These are phyloP conservation scores for Chrysopilus asiliformis DNA, from an alignment of 2,888 invertebrate genomes.

Conservation along the genomic window DNA sequence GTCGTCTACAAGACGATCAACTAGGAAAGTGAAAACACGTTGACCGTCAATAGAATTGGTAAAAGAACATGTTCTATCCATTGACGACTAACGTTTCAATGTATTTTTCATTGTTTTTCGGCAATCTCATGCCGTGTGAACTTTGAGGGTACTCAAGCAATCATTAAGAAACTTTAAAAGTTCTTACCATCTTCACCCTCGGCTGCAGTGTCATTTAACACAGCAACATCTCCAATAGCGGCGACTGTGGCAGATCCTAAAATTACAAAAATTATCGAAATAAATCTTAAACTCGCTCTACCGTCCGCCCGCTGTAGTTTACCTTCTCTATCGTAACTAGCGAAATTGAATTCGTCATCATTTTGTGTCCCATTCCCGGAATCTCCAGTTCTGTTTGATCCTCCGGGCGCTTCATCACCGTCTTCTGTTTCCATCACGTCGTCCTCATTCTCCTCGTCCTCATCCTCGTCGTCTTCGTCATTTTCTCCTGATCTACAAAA, in stretches of 20 bases:
- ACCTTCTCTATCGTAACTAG: slow-evolving; percentile 54
- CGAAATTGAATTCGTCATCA: slow-evolving; percentile 58
- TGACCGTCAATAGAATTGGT: no score
- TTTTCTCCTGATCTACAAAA: slow-evolving; percentile 17
- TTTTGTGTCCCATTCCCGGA: no score
- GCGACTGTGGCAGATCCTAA: slow-evolving; percentile 21
- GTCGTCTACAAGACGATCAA: no score
- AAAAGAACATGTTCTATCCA: no score
- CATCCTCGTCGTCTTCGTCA: slow-evolving; percentile 35
- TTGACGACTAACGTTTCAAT: no score
- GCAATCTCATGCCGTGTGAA: no score
- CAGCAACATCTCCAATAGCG: slow-evolving; percentile 35
- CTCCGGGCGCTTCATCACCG: slow-evolving; percentile 24
- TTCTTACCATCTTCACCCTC: slow-evolving; percentile 27
- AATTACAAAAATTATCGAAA: not conserved
- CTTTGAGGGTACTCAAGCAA: no score
- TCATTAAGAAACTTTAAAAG: no score
- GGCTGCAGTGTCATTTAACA: no score
- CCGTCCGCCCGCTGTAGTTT: slow-evolving; percentile 5
- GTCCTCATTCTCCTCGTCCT: slow-evolving; percentile 19
- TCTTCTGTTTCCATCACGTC: slow-evolving; percentile 22
- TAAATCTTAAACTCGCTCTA: no score
- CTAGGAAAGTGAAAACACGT: no score
- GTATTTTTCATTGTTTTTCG: no score
- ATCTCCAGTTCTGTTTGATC: slow-evolving; percentile 32